A percentile compares a stretch with the other conserved stretches of the same genome.
These are phyloP conservation scores for Ochotona princeps DNA, from an alignment of 2,113 vertebrate species.

Conservation along the genomic window DNA sequence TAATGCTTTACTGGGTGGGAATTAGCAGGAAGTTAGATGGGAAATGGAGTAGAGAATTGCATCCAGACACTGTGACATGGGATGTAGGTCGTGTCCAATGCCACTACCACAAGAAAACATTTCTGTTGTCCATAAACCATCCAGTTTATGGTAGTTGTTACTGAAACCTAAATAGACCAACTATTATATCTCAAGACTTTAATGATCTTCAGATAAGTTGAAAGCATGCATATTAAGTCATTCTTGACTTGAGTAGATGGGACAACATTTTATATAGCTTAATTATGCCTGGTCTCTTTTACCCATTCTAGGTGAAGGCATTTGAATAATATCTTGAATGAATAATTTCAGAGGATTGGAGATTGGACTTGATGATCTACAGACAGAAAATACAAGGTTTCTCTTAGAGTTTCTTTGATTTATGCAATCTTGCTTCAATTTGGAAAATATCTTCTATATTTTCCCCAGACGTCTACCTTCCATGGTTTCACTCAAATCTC, in stretches of 20 bases:
- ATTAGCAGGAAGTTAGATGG: no score
- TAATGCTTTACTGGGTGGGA: no score
- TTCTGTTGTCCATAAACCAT: not conserved
- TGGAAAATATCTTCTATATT: not conserved
- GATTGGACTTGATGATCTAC: not conserved
- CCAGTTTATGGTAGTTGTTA: not conserved
- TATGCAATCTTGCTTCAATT: not conserved
- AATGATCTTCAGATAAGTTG: not conserved
- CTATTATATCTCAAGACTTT: not conserved
- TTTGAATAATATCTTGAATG: not conserved
- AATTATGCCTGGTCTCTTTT: not conserved
- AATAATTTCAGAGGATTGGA: not conserved
- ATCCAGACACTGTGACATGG: no score
- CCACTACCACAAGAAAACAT: not conserved
- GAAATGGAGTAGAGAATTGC: no score
- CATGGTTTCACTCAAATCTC: not conserved
- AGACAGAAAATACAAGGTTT: not conserved
- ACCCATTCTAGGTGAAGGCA: fast-evolving
- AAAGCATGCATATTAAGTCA: not conserved
- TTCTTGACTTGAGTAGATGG: fast-evolving
- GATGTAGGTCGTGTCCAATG: no score
- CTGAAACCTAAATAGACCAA: not conserved
- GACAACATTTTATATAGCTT: not conserved
- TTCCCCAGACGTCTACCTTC: not conserved
- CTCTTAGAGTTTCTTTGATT: not conserved